Conservation (phyloP, 2,888 invertebrate genomes). For the Euplagia quadripunctaria region DNA sequence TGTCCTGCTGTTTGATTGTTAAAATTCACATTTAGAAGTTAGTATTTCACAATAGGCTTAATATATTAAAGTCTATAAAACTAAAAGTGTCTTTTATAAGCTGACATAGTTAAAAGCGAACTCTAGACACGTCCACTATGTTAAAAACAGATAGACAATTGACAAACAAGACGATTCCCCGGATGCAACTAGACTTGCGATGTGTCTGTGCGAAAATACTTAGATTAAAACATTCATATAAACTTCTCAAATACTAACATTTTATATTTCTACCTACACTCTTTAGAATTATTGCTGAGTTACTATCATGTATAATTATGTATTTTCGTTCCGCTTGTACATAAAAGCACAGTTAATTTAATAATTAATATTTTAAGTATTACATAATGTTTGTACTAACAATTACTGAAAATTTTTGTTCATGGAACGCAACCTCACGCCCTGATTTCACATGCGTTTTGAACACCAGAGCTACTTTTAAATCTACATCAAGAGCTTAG, state of each 20-base stretch:
- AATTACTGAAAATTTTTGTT: neutral
- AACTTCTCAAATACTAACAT: constrained; percentile 30
- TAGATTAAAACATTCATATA: constrained; percentile 38
- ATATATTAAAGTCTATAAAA: constrained; percentile 14
- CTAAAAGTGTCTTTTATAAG: constrained; percentile 11
- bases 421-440: neutral
- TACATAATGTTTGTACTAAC: no score
- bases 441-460: neutral
- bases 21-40: constrained; percentile 5
- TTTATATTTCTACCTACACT: constrained; percentile 29
- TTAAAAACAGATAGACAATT: constrained; percentile 10
- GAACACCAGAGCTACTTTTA: neutral
- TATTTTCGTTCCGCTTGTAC: neutral
- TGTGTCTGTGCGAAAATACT: constrained; percentile 5
- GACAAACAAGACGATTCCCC: constrained; percentile 4
- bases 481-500: neutral
- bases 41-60: constrained; percentile 15
- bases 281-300: constrained; percentile 42
- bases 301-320: constrained; percentile 19
- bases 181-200: neutral
- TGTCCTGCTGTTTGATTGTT: constrained; percentile 69
- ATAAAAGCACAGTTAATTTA: neutral
- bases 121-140: neutral
- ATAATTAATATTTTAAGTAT: constrained; percentile 3
- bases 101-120: neutral